phyloP scores from a whole-genome alignment of 2,888 invertebrate species.

The Ochropleura plecta region DNA sequence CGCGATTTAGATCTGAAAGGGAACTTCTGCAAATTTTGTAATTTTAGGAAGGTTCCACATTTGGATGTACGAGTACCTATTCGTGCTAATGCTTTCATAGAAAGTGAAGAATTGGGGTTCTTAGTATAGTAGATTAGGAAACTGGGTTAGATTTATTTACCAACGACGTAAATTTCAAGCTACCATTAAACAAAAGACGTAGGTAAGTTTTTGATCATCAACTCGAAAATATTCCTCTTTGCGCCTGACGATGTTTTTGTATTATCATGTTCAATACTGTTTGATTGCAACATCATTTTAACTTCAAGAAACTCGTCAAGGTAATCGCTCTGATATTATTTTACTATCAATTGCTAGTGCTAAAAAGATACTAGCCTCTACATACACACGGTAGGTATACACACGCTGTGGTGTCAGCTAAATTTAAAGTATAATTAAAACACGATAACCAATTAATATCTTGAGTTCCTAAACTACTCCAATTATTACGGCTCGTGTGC shows the following conservation, averaged over 20 bases:
- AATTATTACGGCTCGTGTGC: conserved; percentile 33
- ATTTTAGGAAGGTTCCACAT: conserved; percentile 14
- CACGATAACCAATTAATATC: not conserved
- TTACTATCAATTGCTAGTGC: not conserved
- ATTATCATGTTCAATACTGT: not conserved
- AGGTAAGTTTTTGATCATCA: not conserved
- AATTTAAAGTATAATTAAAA: not conserved
- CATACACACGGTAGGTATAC: no score
- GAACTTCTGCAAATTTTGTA: conserved; percentile 36
- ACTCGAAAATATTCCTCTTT: not conserved
- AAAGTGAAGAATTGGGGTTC: not conserved
- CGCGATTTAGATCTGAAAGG: conserved; percentile 44
- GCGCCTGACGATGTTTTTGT: conserved; percentile 14
- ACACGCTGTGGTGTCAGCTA: not conserved
- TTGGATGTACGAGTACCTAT: not conserved
- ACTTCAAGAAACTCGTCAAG: not conserved
- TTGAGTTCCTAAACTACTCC: conserved; percentile 10
- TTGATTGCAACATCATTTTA: conserved; percentile 2
- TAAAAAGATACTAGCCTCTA: not conserved
- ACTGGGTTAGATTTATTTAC: not conserved
- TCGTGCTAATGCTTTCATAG: not conserved
- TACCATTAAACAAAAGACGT: no score
- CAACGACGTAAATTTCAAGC: not conserved
- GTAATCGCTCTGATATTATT: not conserved
- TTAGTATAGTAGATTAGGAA: not conserved